A percentile compares a stretch with the other conserved stretches of the same genome.
These are phyloP conservation scores for Idris sp. DNA, from an alignment of 1,140 invertebrate species.

Conservation along the genomic window DNA sequence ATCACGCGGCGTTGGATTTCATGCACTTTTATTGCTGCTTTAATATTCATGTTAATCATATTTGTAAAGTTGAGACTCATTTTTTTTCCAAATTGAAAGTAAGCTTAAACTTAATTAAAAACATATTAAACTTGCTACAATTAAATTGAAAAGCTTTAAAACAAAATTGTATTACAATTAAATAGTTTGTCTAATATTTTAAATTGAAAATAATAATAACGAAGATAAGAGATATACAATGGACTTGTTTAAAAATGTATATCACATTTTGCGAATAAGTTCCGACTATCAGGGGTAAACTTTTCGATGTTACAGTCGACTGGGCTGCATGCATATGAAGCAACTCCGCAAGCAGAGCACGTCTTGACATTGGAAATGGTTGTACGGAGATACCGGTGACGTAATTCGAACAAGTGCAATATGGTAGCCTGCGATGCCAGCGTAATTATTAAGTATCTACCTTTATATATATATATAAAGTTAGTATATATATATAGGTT, in stretches of 20 bases:
- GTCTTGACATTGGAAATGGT: constrained; percentile 46
- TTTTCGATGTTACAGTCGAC: constrained; percentile 8
- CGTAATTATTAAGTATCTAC: constrained; percentile 68
- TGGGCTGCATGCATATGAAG: constrained; percentile 40
- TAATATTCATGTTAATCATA: no score
- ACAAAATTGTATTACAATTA: no score
- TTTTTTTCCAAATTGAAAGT: constrained; percentile 2
- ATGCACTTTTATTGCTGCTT: not conserved
- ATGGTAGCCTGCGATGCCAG: constrained; percentile 64
- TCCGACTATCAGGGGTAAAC: constrained; percentile 26
- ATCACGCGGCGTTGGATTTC: constrained; percentile 11
- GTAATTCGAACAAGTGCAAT: constrained; percentile 54
- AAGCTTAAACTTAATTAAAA: no score
- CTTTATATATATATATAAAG: no score
- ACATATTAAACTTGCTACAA: no score
- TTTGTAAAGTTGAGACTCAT: constrained; percentile 17
- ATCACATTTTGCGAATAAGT: constrained; percentile 19
- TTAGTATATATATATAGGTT: no score
- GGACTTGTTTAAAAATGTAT: not conserved
- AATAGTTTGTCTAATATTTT: no score
- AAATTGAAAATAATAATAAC: not conserved
- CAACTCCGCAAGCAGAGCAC: constrained; percentile 45
- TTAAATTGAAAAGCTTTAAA: no score
- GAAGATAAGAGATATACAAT: no score
- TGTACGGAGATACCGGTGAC: constrained; percentile 43